phyloP scores from a whole-genome alignment of 1,140 invertebrate species.

The Eupristina koningsbergeri region DNA sequence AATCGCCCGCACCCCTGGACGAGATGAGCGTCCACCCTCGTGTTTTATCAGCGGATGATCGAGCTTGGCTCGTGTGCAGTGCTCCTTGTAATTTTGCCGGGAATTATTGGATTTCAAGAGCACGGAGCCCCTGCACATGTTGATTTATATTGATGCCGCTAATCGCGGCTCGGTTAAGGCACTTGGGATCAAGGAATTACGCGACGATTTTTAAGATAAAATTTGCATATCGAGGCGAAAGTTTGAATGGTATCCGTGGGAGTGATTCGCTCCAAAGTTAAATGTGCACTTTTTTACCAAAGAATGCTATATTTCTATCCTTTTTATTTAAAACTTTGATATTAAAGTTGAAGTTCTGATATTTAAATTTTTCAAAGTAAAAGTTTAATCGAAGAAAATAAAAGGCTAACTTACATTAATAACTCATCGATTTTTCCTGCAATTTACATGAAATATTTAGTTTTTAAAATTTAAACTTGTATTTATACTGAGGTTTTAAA shows the following conservation, averaged over 20 bases:
- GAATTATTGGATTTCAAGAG: slow-evolving; percentile 33
- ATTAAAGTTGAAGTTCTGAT: too few species aligned
- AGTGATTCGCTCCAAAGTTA: too few species aligned
- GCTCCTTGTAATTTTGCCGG: background rate
- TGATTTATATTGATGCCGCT: background rate
- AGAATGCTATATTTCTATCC: too few species aligned
- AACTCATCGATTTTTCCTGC: background rate
- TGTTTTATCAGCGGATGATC: slow-evolving; percentile 23
- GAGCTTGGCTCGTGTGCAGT: background rate
- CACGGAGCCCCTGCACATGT: background rate
- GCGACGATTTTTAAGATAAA: background rate
- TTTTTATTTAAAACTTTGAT: too few species aligned
- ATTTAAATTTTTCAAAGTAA: background rate
- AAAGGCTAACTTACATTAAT: background rate
- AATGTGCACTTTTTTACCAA: too few species aligned
- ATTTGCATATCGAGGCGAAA: background rate
- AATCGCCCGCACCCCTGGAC: background rate
- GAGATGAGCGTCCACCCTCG: background rate
- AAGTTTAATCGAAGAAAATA: background rate
- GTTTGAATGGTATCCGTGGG: background rate
- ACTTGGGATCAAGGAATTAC: background rate
- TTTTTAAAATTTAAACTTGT: too few species aligned
- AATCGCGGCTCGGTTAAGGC: background rate
- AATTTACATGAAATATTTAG: too few species aligned
- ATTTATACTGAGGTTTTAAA: too few species aligned